Percentiles rank a stretch among this genome's conserved stretches.
Conservation (phyloP, 2,888 invertebrate genomes). For the Platycheirus rosarum region DNA sequence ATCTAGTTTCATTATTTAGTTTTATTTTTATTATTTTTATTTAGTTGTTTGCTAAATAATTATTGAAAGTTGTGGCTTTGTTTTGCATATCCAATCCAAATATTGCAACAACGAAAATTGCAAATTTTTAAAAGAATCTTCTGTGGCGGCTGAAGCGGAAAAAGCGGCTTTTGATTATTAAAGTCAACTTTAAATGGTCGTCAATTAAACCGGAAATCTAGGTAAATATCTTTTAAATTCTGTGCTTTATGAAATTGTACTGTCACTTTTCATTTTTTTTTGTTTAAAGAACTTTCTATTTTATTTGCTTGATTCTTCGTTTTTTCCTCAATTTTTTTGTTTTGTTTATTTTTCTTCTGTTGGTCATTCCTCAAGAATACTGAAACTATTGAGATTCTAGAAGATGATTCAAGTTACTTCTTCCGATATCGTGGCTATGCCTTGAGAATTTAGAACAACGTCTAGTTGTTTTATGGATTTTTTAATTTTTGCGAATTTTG, state of each 20-base stretch:
- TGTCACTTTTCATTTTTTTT: constrained; percentile 39
- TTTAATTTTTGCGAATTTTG: constrained; percentile 36
- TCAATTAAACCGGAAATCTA: constrained; percentile 9
- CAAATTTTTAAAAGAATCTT: constrained; percentile 36
- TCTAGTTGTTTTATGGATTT: constrained; percentile 14
- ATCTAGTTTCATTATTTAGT: constrained; percentile 64
- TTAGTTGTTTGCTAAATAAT: constrained; percentile 42
- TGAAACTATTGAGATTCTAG: constrained; percentile 52
- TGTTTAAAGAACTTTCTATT: constrained; percentile 63
- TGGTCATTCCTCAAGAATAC: background rate
- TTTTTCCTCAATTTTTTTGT: too few species aligned
- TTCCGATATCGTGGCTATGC: constrained; percentile 38
- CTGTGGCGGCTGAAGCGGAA: constrained; percentile 54
- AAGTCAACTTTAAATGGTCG: constrained; percentile 3
- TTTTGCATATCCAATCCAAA: constrained; percentile 51
- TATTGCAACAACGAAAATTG: constrained; percentile 41
- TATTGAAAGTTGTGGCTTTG: constrained; percentile 32
- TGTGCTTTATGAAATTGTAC: constrained; percentile 34
- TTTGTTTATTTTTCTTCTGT: constrained; percentile 27
- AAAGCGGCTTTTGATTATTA: constrained; percentile 4
- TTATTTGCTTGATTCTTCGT: constrained; percentile 69
- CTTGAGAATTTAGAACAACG: constrained; percentile 50
- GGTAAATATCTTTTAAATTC: constrained; percentile 20
- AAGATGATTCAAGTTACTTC: constrained; percentile 27
- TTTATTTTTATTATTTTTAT: constrained; percentile 35